phyloP scores from a whole-genome alignment of 2,113 vertebrate species.

The Phycodurus eques region DNA sequence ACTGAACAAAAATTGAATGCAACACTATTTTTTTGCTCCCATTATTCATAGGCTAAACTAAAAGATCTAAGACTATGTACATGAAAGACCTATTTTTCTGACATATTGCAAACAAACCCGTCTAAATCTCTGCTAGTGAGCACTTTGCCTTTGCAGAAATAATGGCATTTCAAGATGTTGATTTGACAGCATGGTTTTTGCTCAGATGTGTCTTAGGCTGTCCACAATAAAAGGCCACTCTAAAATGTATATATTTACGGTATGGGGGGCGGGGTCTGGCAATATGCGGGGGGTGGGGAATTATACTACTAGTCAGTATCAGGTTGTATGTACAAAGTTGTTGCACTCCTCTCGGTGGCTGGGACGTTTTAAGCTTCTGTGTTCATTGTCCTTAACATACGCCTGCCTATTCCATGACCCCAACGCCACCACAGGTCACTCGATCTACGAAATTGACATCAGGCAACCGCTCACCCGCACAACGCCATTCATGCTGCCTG shows the following conservation, averaged over 20 bases:
- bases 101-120: too few species aligned
- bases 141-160: too few species aligned
- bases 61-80: not conserved
- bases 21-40: not conserved
- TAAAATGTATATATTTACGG: too few species aligned
- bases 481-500: too few species aligned
- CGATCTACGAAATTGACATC: not conserved
- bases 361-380: not conserved
- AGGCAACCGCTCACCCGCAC: not conserved
- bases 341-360: conserved; percentile 8
- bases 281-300: too few species aligned
- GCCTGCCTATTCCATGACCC: not conserved
- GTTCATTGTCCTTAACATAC: not conserved
- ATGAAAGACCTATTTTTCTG: not conserved
- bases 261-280: too few species aligned
- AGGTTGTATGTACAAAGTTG: not conserved
- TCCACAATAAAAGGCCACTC: too few species aligned
- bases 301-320: not conserved
- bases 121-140: too few species aligned
- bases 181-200: too few species aligned
- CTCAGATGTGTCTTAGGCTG: too few species aligned
- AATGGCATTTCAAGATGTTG: too few species aligned
- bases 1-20: not conserved
- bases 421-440: not conserved
- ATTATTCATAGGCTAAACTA: not conserved